phyloP scores from a whole-genome alignment of 2,797 vertebrate genomes.

The Erethizon dorsatum region DNA sequence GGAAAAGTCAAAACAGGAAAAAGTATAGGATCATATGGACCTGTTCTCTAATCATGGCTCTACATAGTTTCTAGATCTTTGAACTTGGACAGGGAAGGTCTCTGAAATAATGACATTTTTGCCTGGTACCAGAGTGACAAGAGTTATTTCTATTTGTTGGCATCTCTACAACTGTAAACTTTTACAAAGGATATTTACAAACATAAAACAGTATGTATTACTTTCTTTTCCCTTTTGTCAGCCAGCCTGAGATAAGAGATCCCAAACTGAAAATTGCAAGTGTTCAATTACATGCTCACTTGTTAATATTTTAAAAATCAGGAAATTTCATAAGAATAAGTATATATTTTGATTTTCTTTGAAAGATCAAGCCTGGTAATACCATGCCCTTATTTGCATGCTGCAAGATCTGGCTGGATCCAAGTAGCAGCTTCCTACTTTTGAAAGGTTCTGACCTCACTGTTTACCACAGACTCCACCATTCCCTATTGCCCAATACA shows the following conservation, averaged over 20 bases:
- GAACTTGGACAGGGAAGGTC: background rate
- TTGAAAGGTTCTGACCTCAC: no score
- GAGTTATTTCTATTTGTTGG: background rate
- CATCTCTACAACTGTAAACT: background rate
- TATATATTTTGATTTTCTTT: no score
- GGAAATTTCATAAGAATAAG: no score
- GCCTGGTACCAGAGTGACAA: background rate
- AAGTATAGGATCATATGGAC: background rate
- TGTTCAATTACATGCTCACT: no score
- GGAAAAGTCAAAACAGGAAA: background rate
- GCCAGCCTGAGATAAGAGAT: background rate
- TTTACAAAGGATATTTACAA: background rate
- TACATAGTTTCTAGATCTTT: no score
- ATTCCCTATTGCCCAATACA: no score
- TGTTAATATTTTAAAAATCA: no score
- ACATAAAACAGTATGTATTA: background rate
- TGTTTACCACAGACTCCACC: no score
- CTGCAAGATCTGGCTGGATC: no score
- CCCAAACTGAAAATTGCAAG: background rate
- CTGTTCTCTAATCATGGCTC: background rate
- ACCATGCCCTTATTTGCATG: no score
- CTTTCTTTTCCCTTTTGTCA: background rate
- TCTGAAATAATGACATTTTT: conserved; percentile 2
- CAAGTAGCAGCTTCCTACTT: no score
- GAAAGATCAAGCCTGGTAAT: no score